Conservation (phyloP, 2,888 invertebrate species). For the Diarsia rubi region DNA sequence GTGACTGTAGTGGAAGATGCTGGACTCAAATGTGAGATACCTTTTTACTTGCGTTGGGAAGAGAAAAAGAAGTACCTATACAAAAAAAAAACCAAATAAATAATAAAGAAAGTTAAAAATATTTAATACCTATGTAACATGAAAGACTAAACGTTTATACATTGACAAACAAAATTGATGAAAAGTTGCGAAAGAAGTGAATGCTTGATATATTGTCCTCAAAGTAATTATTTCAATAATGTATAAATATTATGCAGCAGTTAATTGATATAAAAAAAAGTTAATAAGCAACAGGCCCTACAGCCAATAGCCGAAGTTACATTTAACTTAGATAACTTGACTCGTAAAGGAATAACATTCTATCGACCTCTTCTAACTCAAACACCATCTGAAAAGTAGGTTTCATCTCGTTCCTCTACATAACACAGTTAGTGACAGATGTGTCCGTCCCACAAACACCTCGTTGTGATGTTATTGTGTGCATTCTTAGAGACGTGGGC, state of each 20-base stretch:
- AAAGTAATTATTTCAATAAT: neutral
- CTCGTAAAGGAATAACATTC: neutral
- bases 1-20: neutral
- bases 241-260: neutral
- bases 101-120: neutral
- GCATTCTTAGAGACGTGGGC: slow-evolving; percentile 52
- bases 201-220: neutral
- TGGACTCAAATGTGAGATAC: neutral
- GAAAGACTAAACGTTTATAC: neutral
- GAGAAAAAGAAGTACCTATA: neutral
- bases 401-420: slow-evolving; percentile 15
- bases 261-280: neutral
- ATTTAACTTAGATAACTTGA: neutral
- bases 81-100: neutral
- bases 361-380: no score
- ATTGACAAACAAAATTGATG: neutral
- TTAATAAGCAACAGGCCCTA: neutral
- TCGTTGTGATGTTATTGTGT: slow-evolving; percentile 55
- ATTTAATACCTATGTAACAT: neutral
- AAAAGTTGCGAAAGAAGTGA: neutral
- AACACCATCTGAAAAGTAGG: neutral
- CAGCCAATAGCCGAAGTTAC: neutral
- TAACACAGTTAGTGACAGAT: slow-evolving; percentile 39
- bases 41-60: neutral
- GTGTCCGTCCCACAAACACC: slow-evolving; percentile 59